Evolutionary conservation across 2,797 vertebrate genomes (phyloP).

Genomic region (Eptatretus atami): DNA sequence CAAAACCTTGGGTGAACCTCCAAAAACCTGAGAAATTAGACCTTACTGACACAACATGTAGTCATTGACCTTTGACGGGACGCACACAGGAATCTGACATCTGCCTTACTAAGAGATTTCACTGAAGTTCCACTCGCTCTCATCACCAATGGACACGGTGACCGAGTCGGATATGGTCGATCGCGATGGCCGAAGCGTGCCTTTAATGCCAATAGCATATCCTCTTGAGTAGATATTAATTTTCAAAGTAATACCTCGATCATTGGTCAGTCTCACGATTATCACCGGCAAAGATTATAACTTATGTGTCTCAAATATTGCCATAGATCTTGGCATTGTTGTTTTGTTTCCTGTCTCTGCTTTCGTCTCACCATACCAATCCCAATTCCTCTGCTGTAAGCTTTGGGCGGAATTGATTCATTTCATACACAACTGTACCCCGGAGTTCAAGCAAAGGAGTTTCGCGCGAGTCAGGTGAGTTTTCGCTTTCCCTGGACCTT

Average conservation of each 20-base stretch:
- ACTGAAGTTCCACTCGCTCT: conserved; percentile 58
- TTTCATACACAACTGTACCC: conserved; percentile 94
- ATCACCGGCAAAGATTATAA: too few relatives aligned
- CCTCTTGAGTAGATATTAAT: too few relatives aligned
- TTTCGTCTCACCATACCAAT: too few relatives aligned
- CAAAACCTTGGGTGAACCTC: too few relatives aligned
- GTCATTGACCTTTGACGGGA: too few relatives aligned
- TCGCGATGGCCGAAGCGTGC: conserved; percentile 60
- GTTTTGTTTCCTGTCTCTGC: too few relatives aligned
- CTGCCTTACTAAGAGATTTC: conserved; percentile 79
- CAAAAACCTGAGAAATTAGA: too few relatives aligned
- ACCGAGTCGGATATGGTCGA: conserved; percentile 68
- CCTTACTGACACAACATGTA: too few relatives aligned
- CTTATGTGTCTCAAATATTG: too few relatives aligned
- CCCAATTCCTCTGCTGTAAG: conserved; percentile 14
- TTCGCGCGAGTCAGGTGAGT: conserved; percentile 48
- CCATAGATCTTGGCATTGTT: too few relatives aligned
- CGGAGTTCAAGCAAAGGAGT: conserved; percentile 95
- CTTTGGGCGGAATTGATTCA: conserved; percentile 69
- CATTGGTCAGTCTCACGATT: too few relatives aligned
- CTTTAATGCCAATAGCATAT: background rate
- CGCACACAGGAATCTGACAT: conserved; percentile 49
- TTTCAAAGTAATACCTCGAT: too few relatives aligned
- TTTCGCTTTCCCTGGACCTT: conserved; percentile 10
- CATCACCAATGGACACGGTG: conserved; percentile 86